Evolutionary conservation across 1,140 invertebrate genomes (phyloP).

Genomic region (Caenorhabditis tropicalis): DNA sequence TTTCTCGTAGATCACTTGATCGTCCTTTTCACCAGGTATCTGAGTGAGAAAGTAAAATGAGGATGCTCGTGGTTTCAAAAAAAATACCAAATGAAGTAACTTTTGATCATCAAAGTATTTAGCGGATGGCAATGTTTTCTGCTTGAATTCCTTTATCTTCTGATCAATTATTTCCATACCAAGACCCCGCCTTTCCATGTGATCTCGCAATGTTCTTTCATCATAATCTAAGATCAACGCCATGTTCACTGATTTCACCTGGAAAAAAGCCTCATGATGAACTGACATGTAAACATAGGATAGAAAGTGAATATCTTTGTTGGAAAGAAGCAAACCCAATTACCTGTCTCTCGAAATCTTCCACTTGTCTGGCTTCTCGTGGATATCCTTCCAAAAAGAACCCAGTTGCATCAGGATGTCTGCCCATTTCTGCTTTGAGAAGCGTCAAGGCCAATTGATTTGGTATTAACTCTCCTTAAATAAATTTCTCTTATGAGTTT

Average conservation of each 20-base stretch:
- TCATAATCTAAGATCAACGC: slow-evolving; percentile 71
- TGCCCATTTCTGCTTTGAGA: slow-evolving; percentile 71
- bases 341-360: slow-evolving; percentile 70
- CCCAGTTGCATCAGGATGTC: slow-evolving; percentile 65
- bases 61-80: neutral
- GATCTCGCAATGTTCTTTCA: slow-evolving; percentile 66
- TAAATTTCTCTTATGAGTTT: neutral
- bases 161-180: slow-evolving; percentile 68
- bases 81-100: slow-evolving; percentile 66
- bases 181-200: slow-evolving; percentile 66
- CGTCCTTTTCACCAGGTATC: slow-evolving; percentile 71
- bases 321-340: no score
- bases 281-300: no score
- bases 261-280: slow-evolving; percentile 3
- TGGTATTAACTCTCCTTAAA: slow-evolving; percentile 69
- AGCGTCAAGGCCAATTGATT: slow-evolving; percentile 68
- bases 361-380: slow-evolving; percentile 70
- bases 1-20: slow-evolving; percentile 65
- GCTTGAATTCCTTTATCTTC: slow-evolving; percentile 69
- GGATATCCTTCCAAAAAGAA: slow-evolving; percentile 67
- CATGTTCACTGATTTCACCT: slow-evolving; percentile 71
- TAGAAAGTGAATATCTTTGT: no score
- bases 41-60: slow-evolving; percentile 49
- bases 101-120: slow-evolving; percentile 72
- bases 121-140: slow-evolving; percentile 68